Base-by-base conservation (phyloP, 2,888 invertebrate genomes). In the Sylvicola fuscatus region DNA sequence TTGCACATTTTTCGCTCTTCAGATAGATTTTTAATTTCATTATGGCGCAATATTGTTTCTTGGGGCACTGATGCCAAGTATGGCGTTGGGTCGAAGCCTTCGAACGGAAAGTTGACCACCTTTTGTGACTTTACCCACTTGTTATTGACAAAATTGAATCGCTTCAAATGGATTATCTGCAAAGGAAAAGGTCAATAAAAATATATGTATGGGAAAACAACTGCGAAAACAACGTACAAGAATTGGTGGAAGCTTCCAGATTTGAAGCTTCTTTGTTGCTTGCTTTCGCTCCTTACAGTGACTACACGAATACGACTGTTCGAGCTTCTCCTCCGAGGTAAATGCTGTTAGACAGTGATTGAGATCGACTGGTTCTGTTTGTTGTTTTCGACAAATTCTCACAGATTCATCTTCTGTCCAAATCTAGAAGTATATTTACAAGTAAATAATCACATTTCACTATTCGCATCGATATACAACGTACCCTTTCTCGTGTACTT, bases 71-170 rank as follows among this genome's bases (percentile, higher is more conserved):
- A 72, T 1, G 87, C 89, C 38, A 90, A 61, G 62, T 81, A 92
- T 4, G 74, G 72, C 1, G 84, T 79, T 0, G 87, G 87, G 51
- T 89, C 84, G 53, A 90, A 87, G 49, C 83, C 69, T 43, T 74
- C 68, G 51, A 80, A 74, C 1, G 89, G 87, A 53, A 89, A 89
- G 51, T 84, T 79, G 1, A 90, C 89, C 15, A 83, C 82, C 54
- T 89, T 90, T 52, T 87, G 87, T 0, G 89, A 90, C 54, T 92
- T 92, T 15, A 90, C 82, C 90, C 90, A 92, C 49, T 86, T 78
- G 51, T 73, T 80, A 59, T 84, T 82, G 36, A 86, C 75, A 54
- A 72, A 84, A 54, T 90, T 89, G 61, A 92, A 92, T 2, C 92
- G 72, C 55, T 92, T 92, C 43, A 92, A 61, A 54, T 92, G 90